Base-by-base conservation (phyloP, 2,888 invertebrate genomes). In the Acanthosepion lycidas region DNA sequence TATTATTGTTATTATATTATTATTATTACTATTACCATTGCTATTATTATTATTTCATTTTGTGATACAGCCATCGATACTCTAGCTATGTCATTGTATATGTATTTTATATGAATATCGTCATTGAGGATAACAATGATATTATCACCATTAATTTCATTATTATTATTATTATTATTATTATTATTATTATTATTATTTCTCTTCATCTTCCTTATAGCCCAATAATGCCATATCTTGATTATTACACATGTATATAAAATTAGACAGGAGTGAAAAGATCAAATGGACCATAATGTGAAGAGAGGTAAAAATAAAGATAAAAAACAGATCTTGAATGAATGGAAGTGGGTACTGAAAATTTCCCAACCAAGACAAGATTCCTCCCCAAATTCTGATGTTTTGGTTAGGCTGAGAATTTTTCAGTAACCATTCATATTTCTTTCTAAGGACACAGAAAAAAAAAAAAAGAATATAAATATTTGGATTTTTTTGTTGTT, bases 161-260 rank as follows among this genome's bases (percentile, higher is more conserved):
- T n/a, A 78, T 78, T n/a, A 78, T 78, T n/a, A n/a, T 78, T 78
- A 78, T 78, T 18, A 78, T 78, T 78, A 78, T 78, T n/a, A 78
- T 28, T 78, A 78, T 78, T 78, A 12, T n/a, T n/a, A 78, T 78
- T 78, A 78, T n/a, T 78, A 78, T 78, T n/a, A 78, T 78, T 78
- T 15, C 15, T 33, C 9, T 78, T 26, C 23, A 26, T 28, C 64
- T 64, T 18, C 20, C 12, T 78, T n/a, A n/a, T 78, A 78, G 78
- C n/a, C 78, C 0, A n/a, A 78, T 78, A 9, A 9, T 78, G 33
- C 78, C n/a, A 78, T 33, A 15, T n/a, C n/a, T 78, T 78, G 78
- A 78, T 78, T 78, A 78, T 78, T n/a, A 78, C 78, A 78, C 78
- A 8, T 78, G 20, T 59, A 23, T 59, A n/a, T 78, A 78, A 78